Evolutionary conservation across 2,888 invertebrate genomes (phyloP), one percentile per base, ranked within the genome.

Genomic region (Drosophila meridiana): DNA sequence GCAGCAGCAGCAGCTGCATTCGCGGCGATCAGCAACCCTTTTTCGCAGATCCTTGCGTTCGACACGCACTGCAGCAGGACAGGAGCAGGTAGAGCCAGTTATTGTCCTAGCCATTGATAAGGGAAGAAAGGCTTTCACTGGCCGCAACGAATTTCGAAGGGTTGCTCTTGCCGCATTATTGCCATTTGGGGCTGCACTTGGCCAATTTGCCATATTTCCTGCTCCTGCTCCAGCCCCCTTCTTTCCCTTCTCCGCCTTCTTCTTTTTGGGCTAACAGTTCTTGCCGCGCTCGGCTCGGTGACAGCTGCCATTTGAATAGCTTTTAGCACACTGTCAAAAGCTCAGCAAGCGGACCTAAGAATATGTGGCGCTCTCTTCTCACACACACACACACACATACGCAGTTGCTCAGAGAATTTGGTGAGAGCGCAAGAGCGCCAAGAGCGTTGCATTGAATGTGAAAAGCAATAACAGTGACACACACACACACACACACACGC

Each of bases 111-210:
- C 64, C 40, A 38, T 69, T 76, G 72, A 73, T 73, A 62, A 73
- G 73, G 76, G 71, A 84, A 83, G 83, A 83, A 83, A 83, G 85
- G 69, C 75, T 83, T 83, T 87, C 83, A 63, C 77, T 84, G 30
- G 40, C 26, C 47, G 13, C 7, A 32, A 14, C 11, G 13, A 20
- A 50, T 9, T 2, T 36, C 52, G 32, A 67, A 48, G 58, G 79
- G 82, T 72, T 78, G 74, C 66, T 20, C 9, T 30, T 38, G 28
- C 52, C n/a, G n/a, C 30, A 34, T 55, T 66, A 34, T 69, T 42
- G 13, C 50, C 26, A 38, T 14, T 61, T 70, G 38, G 43, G 34
- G 47, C 56, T 32, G 30, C 20, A 67, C n/a, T 66, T 43, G 30
- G 9, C 30, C 56, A 63, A 70, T 57, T 63, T 40, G 63, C 70